A percentile compares a stretch with the other conserved stretches of the same genome.
Evolutionary conservation across 2,113 vertebrate species (phyloP).

Genomic region (Chascanopsetta lugubris): DNA sequence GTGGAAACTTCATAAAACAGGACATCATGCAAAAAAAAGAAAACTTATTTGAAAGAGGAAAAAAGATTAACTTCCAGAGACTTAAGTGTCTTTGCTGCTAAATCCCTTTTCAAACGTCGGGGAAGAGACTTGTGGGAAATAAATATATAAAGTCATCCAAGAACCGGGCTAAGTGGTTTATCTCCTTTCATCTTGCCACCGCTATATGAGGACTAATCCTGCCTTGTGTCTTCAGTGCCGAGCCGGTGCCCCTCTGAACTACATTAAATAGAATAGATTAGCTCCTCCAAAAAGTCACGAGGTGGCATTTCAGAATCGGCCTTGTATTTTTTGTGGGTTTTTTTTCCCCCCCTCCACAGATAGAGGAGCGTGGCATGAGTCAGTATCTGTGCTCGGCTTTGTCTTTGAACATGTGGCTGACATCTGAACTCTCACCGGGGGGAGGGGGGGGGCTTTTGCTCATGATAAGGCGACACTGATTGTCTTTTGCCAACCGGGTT

Average conservation of each 20-base stretch:
- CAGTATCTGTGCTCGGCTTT: constrained; percentile 40
- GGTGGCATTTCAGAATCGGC: constrained; percentile 72
- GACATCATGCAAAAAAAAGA: constrained; percentile 18
- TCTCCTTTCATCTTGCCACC: constrained; percentile 77
- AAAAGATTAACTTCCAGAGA: constrained; percentile 75
- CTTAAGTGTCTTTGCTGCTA: constrained; percentile 73
- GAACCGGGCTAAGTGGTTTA: constrained; percentile 75
- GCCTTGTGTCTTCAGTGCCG: constrained; percentile 71
- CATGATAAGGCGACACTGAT: constrained; percentile 50
- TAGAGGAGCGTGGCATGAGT: constrained; percentile 53
- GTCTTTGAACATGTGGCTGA: constrained; percentile 47
- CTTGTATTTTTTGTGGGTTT: constrained; percentile 49
- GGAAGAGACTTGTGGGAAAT: constrained; percentile 74
- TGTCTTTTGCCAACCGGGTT: constrained; percentile 52
- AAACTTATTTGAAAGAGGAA: constrained; percentile 69
- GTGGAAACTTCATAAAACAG: constrained; percentile 69
- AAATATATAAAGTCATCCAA: constrained; percentile 80
- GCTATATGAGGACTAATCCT: constrained; percentile 72
- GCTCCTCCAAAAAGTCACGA: constrained; percentile 72
- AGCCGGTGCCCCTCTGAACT: constrained; percentile 66
- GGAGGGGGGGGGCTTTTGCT: constrained; percentile 20
- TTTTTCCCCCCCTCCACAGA: too few relatives aligned
- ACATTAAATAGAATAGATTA: constrained; percentile 79
- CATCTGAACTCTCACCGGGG: constrained; percentile 47
- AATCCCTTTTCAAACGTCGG: constrained; percentile 77